Evolutionary conservation across 2,888 invertebrate species (phyloP).

Genomic region (Ommatoiulus sabulosus): DNA sequence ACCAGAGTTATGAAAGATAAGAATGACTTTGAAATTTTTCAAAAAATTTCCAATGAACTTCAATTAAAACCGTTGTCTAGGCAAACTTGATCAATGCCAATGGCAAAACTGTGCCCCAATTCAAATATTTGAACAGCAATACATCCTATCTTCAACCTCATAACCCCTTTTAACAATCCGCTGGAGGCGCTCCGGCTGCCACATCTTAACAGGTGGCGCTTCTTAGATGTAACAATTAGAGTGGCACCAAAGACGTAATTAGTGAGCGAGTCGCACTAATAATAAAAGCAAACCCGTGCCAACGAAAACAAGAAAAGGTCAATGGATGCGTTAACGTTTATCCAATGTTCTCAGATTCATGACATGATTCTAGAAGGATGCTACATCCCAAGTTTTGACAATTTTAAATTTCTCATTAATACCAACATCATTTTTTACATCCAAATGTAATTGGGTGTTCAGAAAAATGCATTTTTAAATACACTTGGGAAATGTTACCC

Average conservation of each 20-base stretch:
- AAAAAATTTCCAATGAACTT: slow-evolving; percentile 15
- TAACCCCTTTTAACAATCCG: slow-evolving; percentile 12
- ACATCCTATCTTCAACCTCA: slow-evolving; percentile 21
- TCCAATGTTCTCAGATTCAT: background rate
- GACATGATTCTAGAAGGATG: background rate
- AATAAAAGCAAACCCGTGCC: background rate
- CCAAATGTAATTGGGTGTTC: no score
- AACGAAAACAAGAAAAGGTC: background rate
- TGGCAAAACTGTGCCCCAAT: slow-evolving; percentile 21
- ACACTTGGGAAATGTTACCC: no score
- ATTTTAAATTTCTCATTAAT: no score
- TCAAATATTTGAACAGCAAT: background rate
- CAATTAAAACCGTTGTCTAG: background rate
- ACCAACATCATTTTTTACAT: no score
- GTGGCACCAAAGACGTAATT: background rate
- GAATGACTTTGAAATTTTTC: slow-evolving; percentile 21
- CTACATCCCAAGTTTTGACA: no score
- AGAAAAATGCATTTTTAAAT: no score
- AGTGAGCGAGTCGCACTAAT: background rate
- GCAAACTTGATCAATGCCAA: slow-evolving; percentile 28
- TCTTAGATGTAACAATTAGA: slow-evolving; percentile 11
- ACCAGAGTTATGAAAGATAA: slow-evolving; percentile 34
- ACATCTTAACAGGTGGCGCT: background rate
- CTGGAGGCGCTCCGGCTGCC: slow-evolving; percentile 14
- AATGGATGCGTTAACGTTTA: background rate